Percentiles rank a stretch among this genome's conserved stretches.
Evolutionary conservation across 2,797 vertebrate species (phyloP).

Genomic region (Peromyscus attwateri): DNA sequence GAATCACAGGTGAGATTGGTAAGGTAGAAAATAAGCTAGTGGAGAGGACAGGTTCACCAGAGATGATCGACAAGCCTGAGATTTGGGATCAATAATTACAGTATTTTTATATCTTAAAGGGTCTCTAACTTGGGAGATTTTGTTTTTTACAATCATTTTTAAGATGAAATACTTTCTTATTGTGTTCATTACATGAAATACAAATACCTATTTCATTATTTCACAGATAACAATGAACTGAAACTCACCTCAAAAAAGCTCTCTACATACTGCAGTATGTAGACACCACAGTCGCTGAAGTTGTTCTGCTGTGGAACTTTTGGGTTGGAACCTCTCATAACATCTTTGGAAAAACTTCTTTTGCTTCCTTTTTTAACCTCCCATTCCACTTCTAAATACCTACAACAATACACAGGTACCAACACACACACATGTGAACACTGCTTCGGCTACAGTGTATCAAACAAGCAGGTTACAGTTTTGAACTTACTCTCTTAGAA

Average conservation of each 20-base stretch:
- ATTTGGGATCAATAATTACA: background rate
- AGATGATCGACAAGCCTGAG: background rate
- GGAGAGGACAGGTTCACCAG: background rate
- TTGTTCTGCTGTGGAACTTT: constrained; percentile 99
- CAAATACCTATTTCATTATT: constrained; percentile 51
- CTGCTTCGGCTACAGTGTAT: background rate
- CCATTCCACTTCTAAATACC: constrained; percentile 99
- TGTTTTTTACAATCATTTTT: constrained; percentile 45
- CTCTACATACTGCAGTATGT: constrained; percentile 97
- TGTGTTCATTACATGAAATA: constrained; percentile 41
- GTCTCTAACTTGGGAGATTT: background rate
- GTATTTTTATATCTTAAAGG: constrained; percentile 20
- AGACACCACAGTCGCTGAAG: constrained; percentile 98
- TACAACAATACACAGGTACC: constrained; percentile 81
- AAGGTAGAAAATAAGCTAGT: background rate
- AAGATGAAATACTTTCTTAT: background rate
- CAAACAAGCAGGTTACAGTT: background rate
- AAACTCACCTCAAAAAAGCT: constrained; percentile 97
- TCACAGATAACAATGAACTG: constrained; percentile 30
- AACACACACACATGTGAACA: constrained; percentile 3
- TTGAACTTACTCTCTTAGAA: constrained; percentile 95
- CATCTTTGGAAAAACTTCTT: constrained; percentile 96
- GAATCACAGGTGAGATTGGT: background rate
- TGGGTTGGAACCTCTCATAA: constrained; percentile 98
- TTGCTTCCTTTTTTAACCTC: constrained; percentile 94